Evolutionary conservation across 2,113 vertebrate species (phyloP).

Genomic region (Nothoprocta pentlandii): DNA sequence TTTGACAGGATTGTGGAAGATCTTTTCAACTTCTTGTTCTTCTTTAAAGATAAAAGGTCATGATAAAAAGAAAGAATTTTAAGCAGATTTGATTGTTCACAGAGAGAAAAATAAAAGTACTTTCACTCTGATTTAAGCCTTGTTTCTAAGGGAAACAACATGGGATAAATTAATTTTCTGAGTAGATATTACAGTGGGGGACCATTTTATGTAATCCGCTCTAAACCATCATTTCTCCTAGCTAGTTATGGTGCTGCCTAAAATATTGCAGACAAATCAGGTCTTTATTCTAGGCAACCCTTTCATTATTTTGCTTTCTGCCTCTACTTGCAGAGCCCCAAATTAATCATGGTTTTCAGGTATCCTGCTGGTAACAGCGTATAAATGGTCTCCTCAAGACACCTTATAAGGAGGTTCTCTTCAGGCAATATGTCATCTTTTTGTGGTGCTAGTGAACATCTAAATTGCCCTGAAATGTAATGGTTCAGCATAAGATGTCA

Average conservation of each 20-base stretch:
- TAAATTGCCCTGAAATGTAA: neutral
- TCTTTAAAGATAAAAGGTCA: neutral
- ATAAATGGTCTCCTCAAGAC: neutral
- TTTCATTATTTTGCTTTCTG: neutral
- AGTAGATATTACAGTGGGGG: neutral
- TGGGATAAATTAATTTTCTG: neutral
- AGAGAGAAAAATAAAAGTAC: neutral
- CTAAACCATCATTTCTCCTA: neutral
- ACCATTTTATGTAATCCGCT: neutral
- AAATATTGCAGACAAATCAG: neutral
- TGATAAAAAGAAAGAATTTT: neutral
- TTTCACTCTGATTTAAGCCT: neutral
- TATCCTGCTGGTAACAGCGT: neutral
- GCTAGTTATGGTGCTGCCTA: neutral
- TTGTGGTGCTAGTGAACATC: accelerated
- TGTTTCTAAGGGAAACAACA: neutral
- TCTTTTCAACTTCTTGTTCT: neutral
- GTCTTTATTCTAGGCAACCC: neutral
- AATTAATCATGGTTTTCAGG: neutral
- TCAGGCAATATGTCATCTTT: neutral
- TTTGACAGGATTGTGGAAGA: neutral
- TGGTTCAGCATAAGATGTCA: neutral
- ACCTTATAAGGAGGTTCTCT: neutral
- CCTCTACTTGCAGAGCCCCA: neutral
- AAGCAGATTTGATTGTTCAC: neutral